These are phyloP conservation scores for Pammene fasciana DNA, from an alignment of 2,888 invertebrate genomes.

Conservation along the genomic window DNA sequence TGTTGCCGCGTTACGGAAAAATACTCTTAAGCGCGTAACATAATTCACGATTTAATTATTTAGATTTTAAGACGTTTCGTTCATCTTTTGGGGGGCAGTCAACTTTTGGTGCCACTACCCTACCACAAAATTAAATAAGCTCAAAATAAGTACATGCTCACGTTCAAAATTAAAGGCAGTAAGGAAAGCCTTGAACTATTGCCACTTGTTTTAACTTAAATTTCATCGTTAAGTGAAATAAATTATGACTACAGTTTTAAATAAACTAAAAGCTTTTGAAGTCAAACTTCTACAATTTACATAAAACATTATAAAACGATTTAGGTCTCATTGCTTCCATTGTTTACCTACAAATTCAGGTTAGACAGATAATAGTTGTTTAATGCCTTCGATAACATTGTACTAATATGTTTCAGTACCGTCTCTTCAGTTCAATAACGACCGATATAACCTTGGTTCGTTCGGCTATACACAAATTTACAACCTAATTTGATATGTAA, in stretches of 20 bases:
- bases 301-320: background rate
- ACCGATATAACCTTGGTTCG: conserved; percentile 24
- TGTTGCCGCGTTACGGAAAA: too few species aligned
- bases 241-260: background rate
- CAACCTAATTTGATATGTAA: conserved; percentile 34
- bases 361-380: conserved; percentile 4
- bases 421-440: conserved; percentile 16
- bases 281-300: background rate
- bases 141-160: too few species aligned
- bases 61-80: too few species aligned
- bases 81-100: too few species aligned
- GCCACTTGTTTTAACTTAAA: too few species aligned
- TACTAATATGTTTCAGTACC: conserved; percentile 27
- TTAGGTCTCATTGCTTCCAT: conserved; percentile 8
- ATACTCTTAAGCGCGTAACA: too few species aligned
- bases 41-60: too few species aligned
- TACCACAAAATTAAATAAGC: too few species aligned
- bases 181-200: too few species aligned
- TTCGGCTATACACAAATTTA: conserved; percentile 26
- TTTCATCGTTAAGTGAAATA: too few species aligned
- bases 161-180: too few species aligned
- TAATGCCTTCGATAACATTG: conserved; percentile 28
- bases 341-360: background rate
- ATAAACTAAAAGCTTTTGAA: background rate
- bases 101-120: too few species aligned